Evolutionary conservation across 2,113 vertebrate genomes (phyloP).

Genomic region (Gymnarchus niloticus): DNA sequence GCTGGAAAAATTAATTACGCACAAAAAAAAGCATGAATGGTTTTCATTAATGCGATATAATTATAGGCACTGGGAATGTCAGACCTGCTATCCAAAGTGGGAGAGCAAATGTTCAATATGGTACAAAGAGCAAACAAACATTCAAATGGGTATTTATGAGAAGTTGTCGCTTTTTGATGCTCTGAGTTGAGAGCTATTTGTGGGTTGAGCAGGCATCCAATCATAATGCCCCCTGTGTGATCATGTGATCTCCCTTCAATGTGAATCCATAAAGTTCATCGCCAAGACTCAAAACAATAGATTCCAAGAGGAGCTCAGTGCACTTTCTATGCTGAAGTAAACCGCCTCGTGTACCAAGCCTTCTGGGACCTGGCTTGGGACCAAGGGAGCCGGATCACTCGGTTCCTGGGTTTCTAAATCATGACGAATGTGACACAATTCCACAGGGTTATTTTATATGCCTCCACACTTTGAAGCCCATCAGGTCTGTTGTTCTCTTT

Average conservation of each 20-base stretch:
- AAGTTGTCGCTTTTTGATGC: too few relatives aligned
- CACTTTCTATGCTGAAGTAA: neutral
- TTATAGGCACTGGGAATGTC: too few relatives aligned
- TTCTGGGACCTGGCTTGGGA: neutral
- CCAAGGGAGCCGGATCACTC: neutral
- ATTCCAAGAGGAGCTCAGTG: neutral
- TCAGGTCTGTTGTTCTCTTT: neutral
- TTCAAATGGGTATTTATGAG: too few relatives aligned
- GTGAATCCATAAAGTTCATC: neutral
- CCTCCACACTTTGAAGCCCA: too few relatives aligned
- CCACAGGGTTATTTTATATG: neutral
- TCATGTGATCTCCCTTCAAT: neutral
- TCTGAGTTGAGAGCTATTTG: too few relatives aligned
- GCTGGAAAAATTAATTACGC: too few relatives aligned
- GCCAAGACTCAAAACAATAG: neutral
- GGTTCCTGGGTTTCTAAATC: neutral
- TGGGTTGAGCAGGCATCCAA: too few relatives aligned
- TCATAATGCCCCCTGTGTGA: neutral
- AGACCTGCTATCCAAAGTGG: too few relatives aligned
- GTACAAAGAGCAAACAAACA: too few relatives aligned
- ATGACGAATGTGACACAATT: neutral
- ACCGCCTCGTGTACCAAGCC: neutral
- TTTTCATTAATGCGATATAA: too few relatives aligned
- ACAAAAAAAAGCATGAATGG: too few relatives aligned
- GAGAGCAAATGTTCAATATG: too few relatives aligned